These are phyloP conservation scores for Archocentrus centrarchus DNA, from an alignment of 2,113 vertebrate species.

Conservation along the genomic window DNA sequence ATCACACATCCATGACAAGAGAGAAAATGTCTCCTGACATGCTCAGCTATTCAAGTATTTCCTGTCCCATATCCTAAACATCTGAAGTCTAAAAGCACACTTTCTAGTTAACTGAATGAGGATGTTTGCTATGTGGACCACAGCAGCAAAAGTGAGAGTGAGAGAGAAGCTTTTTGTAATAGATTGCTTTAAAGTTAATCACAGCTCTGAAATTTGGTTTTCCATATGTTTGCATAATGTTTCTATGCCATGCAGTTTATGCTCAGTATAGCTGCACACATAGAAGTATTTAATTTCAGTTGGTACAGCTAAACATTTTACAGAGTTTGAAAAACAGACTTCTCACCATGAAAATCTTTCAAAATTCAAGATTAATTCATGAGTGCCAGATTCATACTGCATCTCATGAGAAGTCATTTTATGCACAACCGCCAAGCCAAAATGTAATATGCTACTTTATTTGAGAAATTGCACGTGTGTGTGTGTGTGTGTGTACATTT, in stretches of 20 bases:
- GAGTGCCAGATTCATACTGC: neutral
- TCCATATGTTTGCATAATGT: neutral
- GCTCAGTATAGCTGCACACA: neutral
- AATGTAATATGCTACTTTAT: neutral
- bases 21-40: constrained; percentile 48
- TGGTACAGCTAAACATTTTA: neutral
- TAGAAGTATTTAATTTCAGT: neutral
- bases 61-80: neutral
- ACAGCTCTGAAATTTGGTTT: neutral
- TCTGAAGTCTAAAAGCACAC: neutral
- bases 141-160: neutral
- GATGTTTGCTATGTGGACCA: neutral
- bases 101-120: neutral
- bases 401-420: neutral
- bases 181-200: neutral
- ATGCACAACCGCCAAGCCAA: neutral
- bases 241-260: neutral
- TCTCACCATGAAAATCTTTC: constrained; percentile 29
- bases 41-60: constrained; percentile 6
- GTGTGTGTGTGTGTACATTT: neutral
- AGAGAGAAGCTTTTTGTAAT: neutral
- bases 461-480: neutral
- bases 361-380: neutral
- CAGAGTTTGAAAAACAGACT: constrained; percentile 26
- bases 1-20: constrained; percentile 39